Percentiles rank a stretch among this genome's conserved stretches.
These are phyloP conservation scores for Polydrusus pterygomalis DNA, from an alignment of 2,888 invertebrate species.

Conservation along the genomic window DNA sequence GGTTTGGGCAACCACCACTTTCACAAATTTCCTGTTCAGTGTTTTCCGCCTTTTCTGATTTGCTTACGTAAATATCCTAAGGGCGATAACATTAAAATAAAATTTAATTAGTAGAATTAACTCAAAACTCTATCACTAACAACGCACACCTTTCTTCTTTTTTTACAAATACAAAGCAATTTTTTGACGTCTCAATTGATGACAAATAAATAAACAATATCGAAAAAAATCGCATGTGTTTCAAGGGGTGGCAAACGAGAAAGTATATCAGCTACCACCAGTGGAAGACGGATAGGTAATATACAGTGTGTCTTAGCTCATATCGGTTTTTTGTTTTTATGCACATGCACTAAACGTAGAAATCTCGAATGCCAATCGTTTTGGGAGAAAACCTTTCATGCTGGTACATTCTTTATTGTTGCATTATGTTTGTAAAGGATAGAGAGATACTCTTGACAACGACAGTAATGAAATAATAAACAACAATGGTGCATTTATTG, in stretches of 20 bases:
- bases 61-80: not conserved
- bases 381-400: too few species aligned
- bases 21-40: not conserved
- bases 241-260: not conserved
- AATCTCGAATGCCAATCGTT: too few species aligned
- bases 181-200: not conserved
- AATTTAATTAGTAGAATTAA: not conserved
- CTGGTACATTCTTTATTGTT: not conserved
- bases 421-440: not conserved
- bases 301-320: not conserved
- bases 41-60: not conserved
- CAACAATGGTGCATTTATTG: too few species aligned
- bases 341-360: slow-evolving; percentile 1
- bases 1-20: not conserved
- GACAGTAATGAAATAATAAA: too few species aligned
- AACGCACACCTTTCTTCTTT: not conserved
- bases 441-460: too few species aligned
- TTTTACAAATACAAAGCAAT: not conserved
- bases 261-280: not conserved
- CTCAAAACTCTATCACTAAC: too few species aligned
- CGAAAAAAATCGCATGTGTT: slow-evolving; percentile 6
- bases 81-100: not conserved
- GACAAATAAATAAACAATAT: slow-evolving; percentile 13
- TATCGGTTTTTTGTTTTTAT: slow-evolving; percentile 2
- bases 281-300: not conserved